Conservation (phyloP, 64 coral and sea anemone species). For the Cladopsammia gracilis region DNA sequence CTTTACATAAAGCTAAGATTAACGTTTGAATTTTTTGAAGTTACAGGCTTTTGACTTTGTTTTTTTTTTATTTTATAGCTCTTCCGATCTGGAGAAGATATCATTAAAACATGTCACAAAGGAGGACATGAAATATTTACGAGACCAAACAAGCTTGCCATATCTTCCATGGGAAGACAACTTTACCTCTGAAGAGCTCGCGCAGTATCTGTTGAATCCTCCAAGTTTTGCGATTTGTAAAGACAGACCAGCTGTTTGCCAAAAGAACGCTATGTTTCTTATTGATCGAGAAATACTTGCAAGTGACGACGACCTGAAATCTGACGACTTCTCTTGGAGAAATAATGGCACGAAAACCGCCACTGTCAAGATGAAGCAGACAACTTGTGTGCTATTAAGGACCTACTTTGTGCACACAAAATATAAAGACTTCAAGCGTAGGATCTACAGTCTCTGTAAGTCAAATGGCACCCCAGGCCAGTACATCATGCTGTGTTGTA, state of each 20-base stretch:
- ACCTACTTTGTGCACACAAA: slow-evolving; percentile 55
- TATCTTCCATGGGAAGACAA: background rate
- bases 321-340: slow-evolving; percentile 28
- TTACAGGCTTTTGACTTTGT: background rate
- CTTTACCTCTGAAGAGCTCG: background rate
- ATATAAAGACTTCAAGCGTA: slow-evolving; percentile 52
- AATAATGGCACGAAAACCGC: slow-evolving; percentile 15
- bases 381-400: background rate
- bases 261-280: slow-evolving; percentile 15
- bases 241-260: slow-evolving; percentile 4
- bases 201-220: background rate
- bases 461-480: background rate
- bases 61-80: background rate
- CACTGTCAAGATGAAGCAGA: background rate
- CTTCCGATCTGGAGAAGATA: background rate
- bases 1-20: background rate
- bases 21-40: background rate
- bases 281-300: background rate
- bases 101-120: background rate
- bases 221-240: slow-evolving; percentile 6
- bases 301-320: slow-evolving; percentile 18
- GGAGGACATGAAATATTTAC: background rate
- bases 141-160: background rate
- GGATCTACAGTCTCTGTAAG: background rate
- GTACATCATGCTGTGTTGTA: slow-evolving; percentile 22